Base-by-base conservation (phyloP, 2,797 vertebrate genomes). In the Rhabdomys pumilio region DNA sequence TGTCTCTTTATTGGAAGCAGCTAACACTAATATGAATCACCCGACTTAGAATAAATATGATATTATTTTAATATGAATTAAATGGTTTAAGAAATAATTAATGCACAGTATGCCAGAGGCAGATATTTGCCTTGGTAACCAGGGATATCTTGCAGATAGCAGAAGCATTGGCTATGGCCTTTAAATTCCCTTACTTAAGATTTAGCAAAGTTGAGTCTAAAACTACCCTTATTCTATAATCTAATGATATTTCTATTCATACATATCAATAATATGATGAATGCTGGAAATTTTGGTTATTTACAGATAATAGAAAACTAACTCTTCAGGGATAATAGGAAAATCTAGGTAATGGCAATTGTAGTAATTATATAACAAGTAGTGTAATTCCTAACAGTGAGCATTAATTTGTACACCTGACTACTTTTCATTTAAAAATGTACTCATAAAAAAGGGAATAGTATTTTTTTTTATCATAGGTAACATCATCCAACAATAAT, bases 341-440 rank as follows among this genome's bases (percentile, higher is more conserved):
- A 92, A 47, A 44, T 85, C 6, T 61, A 89, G 26, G 22, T 22
- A 29, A 61, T 38, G 13, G 59, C 2, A 17, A 31, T 84, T 31
- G 12, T 44, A 67, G 34, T 79, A 61, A 44, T 55, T 75, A 31
- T 5, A 90, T 41, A 90, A 69, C 2, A n/a, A n/a, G 34, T 19
- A 34, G 34, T 69, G 34, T 69, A 63, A 29, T 63, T 81, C 6
- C 61, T 69, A 88, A 53, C 3, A 44, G 22, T 6, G 59, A 44
- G 29, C 89, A 91, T 90, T 96, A 9, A 65, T 89, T 69, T 84
- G 3, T 65, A 38, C n/a, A 69, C 0, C 20, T 5, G 26, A 34
- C 13, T 90, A 15, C 31, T 82, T 84, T 89, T 97, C 76, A 63
- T 84, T 88, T 97, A 80, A 92, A 47, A 90, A 88, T 10, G 67